Percentiles rank a stretch among this genome's conserved stretches.
Conservation (phyloP, 2,113 vertebrate genomes). For the Cyphomyrus discorhynchus region DNA sequence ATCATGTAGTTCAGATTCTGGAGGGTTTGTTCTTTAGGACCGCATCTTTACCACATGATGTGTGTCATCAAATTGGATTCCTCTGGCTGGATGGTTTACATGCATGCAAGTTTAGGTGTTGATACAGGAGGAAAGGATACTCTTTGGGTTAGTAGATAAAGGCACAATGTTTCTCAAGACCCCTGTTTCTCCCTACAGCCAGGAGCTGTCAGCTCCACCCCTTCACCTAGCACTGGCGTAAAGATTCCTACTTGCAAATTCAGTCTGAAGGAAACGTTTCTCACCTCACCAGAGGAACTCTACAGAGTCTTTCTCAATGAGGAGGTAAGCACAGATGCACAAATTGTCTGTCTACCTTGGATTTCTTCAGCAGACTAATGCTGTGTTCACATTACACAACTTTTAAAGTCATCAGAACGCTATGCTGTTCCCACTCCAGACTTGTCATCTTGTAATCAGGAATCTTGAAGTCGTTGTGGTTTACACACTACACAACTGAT, state of each 20-base stretch:
- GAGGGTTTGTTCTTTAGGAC: neutral
- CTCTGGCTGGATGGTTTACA: neutral
- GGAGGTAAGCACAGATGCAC: constrained; percentile 49
- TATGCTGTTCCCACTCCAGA: too few species aligned
- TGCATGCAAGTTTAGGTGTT: neutral
- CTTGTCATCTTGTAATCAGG: neutral
- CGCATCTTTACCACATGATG: neutral
- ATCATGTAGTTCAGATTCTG: neutral
- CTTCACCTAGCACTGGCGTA: constrained; percentile 54
- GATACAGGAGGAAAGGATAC: neutral
- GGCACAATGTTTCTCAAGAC: neutral
- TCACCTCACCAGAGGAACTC: constrained; percentile 75
- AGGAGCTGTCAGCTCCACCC: neutral
- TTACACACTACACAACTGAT: neutral
- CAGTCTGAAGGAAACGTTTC: constrained; percentile 68
- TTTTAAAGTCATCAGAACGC: too few species aligned
- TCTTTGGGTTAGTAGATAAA: neutral
- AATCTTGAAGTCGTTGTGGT: neutral
- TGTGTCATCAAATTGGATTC: neutral
- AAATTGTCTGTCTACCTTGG: neutral
- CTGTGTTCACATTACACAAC: neutral
- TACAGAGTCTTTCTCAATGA: constrained; percentile 69
- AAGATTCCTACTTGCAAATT: constrained; percentile 78
- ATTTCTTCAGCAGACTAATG: neutral
- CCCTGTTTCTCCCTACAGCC: neutral